A percentile compares a stretch with the other conserved stretches of the same genome.
These are phyloP conservation scores for Pocillopora verrucosa DNA, from an alignment of 64 coral and sea anemone genomes.

Conservation along the genomic window DNA sequence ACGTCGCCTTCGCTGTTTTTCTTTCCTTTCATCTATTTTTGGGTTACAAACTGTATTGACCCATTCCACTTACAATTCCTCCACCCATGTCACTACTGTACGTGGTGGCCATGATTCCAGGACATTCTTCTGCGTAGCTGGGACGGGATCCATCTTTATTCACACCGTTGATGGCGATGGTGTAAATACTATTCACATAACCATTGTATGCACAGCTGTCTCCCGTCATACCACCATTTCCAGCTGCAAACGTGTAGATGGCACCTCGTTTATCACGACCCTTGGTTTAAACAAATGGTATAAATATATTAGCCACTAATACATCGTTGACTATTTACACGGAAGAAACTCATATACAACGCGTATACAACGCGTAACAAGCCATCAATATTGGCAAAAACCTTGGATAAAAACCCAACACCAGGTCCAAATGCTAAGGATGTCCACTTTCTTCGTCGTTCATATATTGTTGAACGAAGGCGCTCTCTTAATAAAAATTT, in stretches of 20 bases:
- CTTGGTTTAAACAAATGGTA: background rate
- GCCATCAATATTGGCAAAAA: too few relatives aligned
- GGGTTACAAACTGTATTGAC: background rate
- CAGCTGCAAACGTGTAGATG: conserved; percentile 45
- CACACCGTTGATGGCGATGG: conserved; percentile 32
- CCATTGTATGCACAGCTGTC: conserved; percentile 50
- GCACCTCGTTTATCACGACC: conserved; percentile 27
- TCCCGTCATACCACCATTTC: conserved; percentile 18
- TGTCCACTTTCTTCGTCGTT: too few relatives aligned
- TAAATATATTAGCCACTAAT: background rate
- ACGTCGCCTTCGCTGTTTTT: background rate
- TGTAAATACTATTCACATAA: conserved; percentile 51
- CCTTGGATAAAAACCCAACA: too few relatives aligned
- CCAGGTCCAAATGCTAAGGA: too few relatives aligned
- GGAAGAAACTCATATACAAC: too few relatives aligned
- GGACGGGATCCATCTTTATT: conserved; percentile 25
- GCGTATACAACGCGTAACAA: too few relatives aligned
- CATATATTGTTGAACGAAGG: too few relatives aligned
- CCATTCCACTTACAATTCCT: conserved; percentile 21
- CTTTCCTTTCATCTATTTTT: background rate
- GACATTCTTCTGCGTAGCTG: conserved; percentile 15
- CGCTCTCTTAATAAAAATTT: too few relatives aligned
- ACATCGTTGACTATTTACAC: too few relatives aligned
- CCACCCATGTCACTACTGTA: conserved; percentile 7
- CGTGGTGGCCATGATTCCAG: conserved; percentile 23